These are phyloP conservation scores for Penaeus monodon DNA, from an alignment of 2,888 invertebrate genomes.

Conservation along the genomic window DNA sequence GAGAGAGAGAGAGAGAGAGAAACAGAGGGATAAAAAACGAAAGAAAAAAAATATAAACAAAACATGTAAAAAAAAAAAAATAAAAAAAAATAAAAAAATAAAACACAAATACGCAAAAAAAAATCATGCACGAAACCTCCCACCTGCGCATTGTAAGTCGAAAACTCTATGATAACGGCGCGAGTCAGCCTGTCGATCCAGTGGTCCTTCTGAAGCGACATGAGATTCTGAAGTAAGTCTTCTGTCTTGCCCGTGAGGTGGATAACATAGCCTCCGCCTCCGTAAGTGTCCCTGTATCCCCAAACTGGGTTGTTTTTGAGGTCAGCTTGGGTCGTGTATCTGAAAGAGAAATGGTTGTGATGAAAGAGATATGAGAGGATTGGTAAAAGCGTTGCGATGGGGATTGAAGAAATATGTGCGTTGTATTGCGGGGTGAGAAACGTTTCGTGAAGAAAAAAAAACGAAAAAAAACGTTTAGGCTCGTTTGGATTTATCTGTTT, in stretches of 20 bases:
- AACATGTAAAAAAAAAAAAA: too few relatives aligned
- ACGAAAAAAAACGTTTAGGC: too few relatives aligned
- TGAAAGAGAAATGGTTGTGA: background rate
- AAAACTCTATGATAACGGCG: slow-evolving; percentile 73
- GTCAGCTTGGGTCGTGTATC: slow-evolving; percentile 68
- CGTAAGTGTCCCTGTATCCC: slow-evolving; percentile 70
- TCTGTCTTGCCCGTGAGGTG: slow-evolving; percentile 66
- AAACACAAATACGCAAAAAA: too few relatives aligned
- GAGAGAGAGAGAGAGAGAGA: too few relatives aligned
- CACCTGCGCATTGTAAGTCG: slow-evolving; percentile 71
- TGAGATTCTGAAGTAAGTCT: slow-evolving; percentile 68
- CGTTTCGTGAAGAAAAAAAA: too few relatives aligned
- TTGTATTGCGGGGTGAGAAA: too few relatives aligned
- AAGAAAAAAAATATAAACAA: too few relatives aligned
- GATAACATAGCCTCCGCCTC: slow-evolving; percentile 72
- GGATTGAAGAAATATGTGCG: too few relatives aligned
- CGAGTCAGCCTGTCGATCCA: slow-evolving; percentile 73
- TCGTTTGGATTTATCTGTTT: too few relatives aligned
- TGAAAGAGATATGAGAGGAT: background rate
- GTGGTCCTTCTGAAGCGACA: slow-evolving; percentile 68
- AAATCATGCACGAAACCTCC: background rate
- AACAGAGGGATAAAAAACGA: too few relatives aligned
- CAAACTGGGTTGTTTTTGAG: slow-evolving; percentile 71
- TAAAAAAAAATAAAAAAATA: too few relatives aligned
- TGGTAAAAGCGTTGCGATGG: too few relatives aligned